Evolutionary conservation across 2,113 vertebrate species (phyloP), one percentile per base, ranked within the genome.

Genomic region (Lophura nycthemera): DNA sequence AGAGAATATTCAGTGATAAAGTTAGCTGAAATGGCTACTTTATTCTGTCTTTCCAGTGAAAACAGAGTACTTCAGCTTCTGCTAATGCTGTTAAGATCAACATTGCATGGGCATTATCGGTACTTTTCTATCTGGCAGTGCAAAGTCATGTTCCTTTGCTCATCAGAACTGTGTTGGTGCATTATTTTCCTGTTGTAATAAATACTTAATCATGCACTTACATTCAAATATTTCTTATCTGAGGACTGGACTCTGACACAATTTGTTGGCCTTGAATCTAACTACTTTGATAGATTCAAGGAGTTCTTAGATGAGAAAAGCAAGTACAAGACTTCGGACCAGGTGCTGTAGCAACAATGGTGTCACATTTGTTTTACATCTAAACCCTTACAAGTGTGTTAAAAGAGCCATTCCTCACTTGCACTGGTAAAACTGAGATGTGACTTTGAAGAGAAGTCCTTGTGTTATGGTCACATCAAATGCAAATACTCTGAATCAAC

Each of bases 381-480:
- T 40, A 32, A 69, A 52, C 13, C 48, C 64, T 83, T 83, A 43
- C 36, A 10, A 61, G 61, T 2, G 36, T 66, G 76, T 82, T 73
- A 56, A n/a, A 77, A 75, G 30, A 67, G 6, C 1, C 0, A 0
- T 56, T 67, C 42, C 25, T 78, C n/a, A 47, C 52, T 81, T 69
- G 3, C 34, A 11, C 13, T 27, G 13, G 6, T 20, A 75, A 34
- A 77, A 86, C 59, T 66, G 56, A 73, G 32, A 29, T 47, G 43
- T 65, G 40, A 59, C 22, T 90, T 86, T 8, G n/a, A 47, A 43
- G 42, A 43, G 42, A 43, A 81, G 29, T 40, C 47, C 57, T 69
- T 79, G 20, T 38, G 10, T 66, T 78, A 50, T 64, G n/a, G 27
- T 57, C 72, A 24, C 40, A 61, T 4, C 24, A 73, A 54, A 70